A percentile compares a stretch with the other conserved stretches of the same genome.
These are phyloP conservation scores for Drosophila repleta DNA, from an alignment of 1,140 invertebrate species.

Conservation along the genomic window DNA sequence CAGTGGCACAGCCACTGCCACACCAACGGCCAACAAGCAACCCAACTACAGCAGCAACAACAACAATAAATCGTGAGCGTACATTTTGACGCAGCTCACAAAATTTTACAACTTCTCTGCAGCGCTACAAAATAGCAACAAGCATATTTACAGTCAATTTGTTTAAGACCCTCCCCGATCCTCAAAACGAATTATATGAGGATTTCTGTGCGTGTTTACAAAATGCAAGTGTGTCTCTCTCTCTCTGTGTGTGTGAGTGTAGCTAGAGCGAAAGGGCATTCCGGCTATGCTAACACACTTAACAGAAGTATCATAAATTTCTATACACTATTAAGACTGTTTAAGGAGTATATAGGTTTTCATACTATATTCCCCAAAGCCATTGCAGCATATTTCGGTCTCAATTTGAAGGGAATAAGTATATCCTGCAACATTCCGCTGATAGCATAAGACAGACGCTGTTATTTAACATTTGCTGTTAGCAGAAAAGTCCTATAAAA, in stretches of 20 bases:
- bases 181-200: slow-evolving; percentile 41
- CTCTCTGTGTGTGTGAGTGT: not conserved
- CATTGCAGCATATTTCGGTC: too few species aligned
- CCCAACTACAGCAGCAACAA: slow-evolving; percentile 19
- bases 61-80: slow-evolving; percentile 55
- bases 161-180: slow-evolving; percentile 23
- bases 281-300: slow-evolving; percentile 36
- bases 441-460: too few species aligned
- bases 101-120: slow-evolving; percentile 58
- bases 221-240: slow-evolving; percentile 1
- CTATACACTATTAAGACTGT: not conserved
- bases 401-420: too few species aligned
- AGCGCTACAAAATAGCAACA: slow-evolving; percentile 34
- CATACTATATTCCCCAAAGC: too few species aligned
- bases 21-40: slow-evolving; percentile 21
- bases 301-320: slow-evolving; percentile 57
- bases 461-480: too few species aligned
- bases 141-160: slow-evolving; percentile 81
- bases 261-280: not conserved
- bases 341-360: slow-evolving; percentile 14
- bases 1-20: slow-evolving; percentile 12
- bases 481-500: too few species aligned
- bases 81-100: slow-evolving; percentile 74
- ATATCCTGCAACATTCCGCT: too few species aligned
- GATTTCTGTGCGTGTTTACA: slow-evolving; percentile 31